Conservation (phyloP, 2,113 vertebrate genomes). For the Monopterus albus region DNA sequence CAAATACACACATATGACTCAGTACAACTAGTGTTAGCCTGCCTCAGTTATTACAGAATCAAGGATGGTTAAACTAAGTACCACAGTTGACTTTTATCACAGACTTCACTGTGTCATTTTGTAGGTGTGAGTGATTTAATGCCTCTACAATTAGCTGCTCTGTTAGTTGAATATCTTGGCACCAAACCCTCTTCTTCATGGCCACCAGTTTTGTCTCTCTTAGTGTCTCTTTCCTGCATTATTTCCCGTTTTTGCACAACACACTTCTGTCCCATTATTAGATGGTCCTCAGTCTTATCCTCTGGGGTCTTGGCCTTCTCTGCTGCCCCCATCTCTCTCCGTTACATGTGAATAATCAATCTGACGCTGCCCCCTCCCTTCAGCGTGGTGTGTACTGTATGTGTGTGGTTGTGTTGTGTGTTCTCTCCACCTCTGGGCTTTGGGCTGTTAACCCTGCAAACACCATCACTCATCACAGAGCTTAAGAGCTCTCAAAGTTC, state of each 20-base stretch:
- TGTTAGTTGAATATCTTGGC: neutral
- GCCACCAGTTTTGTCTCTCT: neutral
- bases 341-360: constrained; percentile 5
- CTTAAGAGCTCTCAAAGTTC: constrained; percentile 56
- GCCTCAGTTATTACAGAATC: no score
- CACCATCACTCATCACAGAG: constrained; percentile 58
- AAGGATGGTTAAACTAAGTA: no score
- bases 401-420: constrained; percentile 18
- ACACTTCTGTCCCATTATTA: neutral
- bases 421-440: constrained; percentile 38
- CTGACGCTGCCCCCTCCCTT: neutral
- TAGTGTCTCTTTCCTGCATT: neutral
- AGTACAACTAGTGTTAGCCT: no score
- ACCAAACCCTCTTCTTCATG: neutral
- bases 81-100: no score
- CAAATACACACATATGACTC: neutral
- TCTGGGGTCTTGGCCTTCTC: constrained; percentile 8
- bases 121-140: no score
- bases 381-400: constrained; percentile 5
- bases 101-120: no score
- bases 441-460: constrained; percentile 63
- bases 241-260: constrained; percentile 8
- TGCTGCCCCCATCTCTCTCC: constrained; percentile 27
- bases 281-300: constrained; percentile 15
- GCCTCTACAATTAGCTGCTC: no score